phyloP scores from a whole-genome alignment of 1,140 invertebrate genomes.

The Glossosoma conforme region DNA sequence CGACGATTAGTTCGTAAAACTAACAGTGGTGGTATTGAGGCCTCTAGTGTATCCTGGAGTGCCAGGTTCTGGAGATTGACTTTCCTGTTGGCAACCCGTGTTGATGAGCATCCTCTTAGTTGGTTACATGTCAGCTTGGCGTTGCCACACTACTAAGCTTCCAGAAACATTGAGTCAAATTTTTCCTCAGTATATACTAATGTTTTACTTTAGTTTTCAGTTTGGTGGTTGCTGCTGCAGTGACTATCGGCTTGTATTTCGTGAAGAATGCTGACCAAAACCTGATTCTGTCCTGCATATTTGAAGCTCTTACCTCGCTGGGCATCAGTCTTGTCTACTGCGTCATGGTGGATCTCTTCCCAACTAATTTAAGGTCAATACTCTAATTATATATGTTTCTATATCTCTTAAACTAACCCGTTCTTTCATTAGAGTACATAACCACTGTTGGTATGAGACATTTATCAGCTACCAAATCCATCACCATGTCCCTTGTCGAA shows the following conservation, averaged over 20 bases:
- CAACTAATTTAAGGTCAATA: constrained; percentile 67
- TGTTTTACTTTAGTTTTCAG: constrained; percentile 59
- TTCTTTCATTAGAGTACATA: too few relatives aligned
- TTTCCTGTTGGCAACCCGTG: too few relatives aligned
- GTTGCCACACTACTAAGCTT: constrained; percentile 66
- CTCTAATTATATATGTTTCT: too few relatives aligned
- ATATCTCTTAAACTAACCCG: too few relatives aligned
- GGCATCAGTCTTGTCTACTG: constrained; percentile 71
- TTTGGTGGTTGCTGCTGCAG: constrained; percentile 63
- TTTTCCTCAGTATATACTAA: constrained; percentile 67
- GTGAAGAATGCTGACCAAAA: constrained; percentile 66
- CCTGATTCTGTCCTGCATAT: constrained; percentile 66
- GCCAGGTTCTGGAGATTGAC: too few relatives aligned
- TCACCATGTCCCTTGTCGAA: too few relatives aligned
- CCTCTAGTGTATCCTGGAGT: too few relatives aligned
- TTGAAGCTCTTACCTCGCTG: constrained; percentile 69
- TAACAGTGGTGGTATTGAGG: too few relatives aligned
- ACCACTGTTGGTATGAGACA: too few relatives aligned
- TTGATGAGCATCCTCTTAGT: too few relatives aligned
- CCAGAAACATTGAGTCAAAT: constrained; percentile 66
- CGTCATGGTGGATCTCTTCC: constrained; percentile 71
- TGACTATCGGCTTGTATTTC: constrained; percentile 72
- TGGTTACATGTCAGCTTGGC: constrained; percentile 69
- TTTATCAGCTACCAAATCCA: too few relatives aligned
- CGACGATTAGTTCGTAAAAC: too few relatives aligned